Evolutionary conservation across 1,140 invertebrate species (phyloP).

Genomic region (Drosophila sp.): DNA sequence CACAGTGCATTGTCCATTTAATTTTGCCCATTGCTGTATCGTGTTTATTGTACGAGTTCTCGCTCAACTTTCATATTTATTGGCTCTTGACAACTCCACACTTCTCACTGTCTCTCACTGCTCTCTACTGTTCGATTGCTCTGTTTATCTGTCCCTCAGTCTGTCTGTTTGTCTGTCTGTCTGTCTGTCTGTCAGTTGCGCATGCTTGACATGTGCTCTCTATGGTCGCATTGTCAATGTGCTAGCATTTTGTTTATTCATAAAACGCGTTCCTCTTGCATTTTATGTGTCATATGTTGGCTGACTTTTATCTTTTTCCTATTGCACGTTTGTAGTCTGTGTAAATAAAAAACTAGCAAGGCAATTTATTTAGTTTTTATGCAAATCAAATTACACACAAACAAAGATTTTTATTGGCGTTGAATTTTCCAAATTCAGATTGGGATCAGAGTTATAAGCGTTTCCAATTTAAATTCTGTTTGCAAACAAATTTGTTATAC

Average conservation of each 20-base stretch:
- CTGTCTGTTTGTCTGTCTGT: not conserved
- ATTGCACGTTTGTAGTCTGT: slow-evolving; percentile 14
- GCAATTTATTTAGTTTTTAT: slow-evolving; percentile 76
- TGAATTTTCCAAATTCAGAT: slow-evolving; percentile 9
- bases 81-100: slow-evolving; percentile 53
- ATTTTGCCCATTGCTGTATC: slow-evolving; percentile 7
- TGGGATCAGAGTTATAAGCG: slow-evolving; percentile 23
- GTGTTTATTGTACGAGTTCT: slow-evolving; percentile 52
- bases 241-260: slow-evolving; percentile 65
- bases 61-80: slow-evolving; percentile 62
- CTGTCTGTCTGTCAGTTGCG: not conserved
- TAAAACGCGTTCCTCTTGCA: slow-evolving; percentile 39
- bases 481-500: slow-evolving; percentile 43
- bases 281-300: slow-evolving; percentile 39
- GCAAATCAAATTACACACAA: slow-evolving; percentile 70
- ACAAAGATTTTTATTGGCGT: slow-evolving; percentile 46
- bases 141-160: too few relatives aligned
- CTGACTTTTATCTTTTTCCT: slow-evolving; percentile 25
- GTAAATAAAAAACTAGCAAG: slow-evolving; percentile 28
- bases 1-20: slow-evolving; percentile 1
- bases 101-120: not conserved
- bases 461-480: slow-evolving; percentile 60
- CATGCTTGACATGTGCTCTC: slow-evolving; percentile 6
- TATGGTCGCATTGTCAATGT: slow-evolving; percentile 36
- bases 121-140: not conserved